Conservation (phyloP, 2,888 invertebrate genomes). For the Halictus ligatus region DNA sequence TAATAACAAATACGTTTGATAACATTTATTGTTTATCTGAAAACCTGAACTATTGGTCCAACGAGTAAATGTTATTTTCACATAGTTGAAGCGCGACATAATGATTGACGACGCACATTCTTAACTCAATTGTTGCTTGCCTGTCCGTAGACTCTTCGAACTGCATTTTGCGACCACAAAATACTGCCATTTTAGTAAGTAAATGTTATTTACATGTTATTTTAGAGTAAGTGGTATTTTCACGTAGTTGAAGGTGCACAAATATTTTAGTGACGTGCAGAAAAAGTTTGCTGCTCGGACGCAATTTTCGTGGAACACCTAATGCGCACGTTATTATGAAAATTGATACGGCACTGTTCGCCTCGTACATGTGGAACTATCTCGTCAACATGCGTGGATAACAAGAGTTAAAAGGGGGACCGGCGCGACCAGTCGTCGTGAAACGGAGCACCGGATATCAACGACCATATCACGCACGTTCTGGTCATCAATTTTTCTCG, state of each 20-base stretch:
- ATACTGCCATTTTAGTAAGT: no score
- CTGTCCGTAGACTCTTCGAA: no score
- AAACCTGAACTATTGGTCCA: no score
- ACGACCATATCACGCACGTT: conserved; percentile 6
- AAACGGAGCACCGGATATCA: conserved; percentile 34
- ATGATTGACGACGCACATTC: no score
- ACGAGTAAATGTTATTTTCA: no score
- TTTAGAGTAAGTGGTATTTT: neutral
- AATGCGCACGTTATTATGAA: neutral
- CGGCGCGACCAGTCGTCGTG: conserved; percentile 16
- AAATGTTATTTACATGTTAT: no score
- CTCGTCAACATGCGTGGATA: conserved; percentile 42
- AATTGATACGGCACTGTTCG: conserved; percentile 61
- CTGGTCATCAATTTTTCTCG: neutral
- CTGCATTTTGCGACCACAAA: no score
- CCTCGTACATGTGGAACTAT: conserved; percentile 19
- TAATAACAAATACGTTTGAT: no score
- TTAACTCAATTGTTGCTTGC: no score
- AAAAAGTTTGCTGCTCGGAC: neutral
- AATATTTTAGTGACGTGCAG: neutral
- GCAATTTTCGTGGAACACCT: neutral
- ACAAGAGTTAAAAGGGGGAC: conserved; percentile 28
- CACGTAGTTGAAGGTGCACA: neutral
- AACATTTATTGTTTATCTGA: no score
- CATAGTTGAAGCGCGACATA: no score